Conservation (phyloP, 2,888 invertebrate species). For the Oscheius sp. region DNA sequence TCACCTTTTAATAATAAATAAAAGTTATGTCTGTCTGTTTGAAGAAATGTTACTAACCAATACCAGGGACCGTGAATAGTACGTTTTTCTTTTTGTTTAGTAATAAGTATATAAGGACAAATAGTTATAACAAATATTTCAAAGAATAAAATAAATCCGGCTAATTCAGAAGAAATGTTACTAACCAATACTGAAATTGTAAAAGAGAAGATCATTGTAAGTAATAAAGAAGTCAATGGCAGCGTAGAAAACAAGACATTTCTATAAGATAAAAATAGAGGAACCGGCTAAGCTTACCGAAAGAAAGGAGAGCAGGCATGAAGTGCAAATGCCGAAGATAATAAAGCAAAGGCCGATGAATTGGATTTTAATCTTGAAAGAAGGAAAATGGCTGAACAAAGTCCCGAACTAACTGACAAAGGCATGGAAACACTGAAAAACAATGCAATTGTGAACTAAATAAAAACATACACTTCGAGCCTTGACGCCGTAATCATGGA, state of each 20-base stretch:
- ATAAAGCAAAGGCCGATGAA: constrained; percentile 87
- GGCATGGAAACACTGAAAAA: constrained; percentile 88
- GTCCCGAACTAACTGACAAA: constrained; percentile 90
- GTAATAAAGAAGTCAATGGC: constrained; percentile 63
- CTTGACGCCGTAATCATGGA: constrained; percentile 90
- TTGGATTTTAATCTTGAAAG: constrained; percentile 89
- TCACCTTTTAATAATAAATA: too few species aligned
- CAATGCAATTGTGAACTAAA: neutral
- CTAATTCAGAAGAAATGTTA: constrained; percentile 40
- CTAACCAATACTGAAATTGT: constrained; percentile 46
- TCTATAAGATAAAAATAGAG: constrained; percentile 28
- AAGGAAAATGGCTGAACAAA: constrained; percentile 93
- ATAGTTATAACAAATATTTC: constrained; percentile 74
- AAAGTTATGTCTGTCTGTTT: too few species aligned
- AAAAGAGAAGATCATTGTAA: constrained; percentile 64
- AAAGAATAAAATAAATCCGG: constrained; percentile 42
- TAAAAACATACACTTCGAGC: constrained; percentile 80
- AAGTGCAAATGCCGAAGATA: constrained; percentile 86
- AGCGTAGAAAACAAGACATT: constrained; percentile 43
- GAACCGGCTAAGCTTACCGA: constrained; percentile 33
- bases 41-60: too few species aligned
- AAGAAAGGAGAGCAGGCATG: constrained; percentile 66
- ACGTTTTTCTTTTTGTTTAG: constrained; percentile 75
- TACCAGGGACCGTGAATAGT: constrained; percentile 99
- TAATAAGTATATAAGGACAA: constrained; percentile 75